Evolutionary conservation across 2,888 invertebrate species (phyloP).

Genomic region (Blera fallax): DNA sequence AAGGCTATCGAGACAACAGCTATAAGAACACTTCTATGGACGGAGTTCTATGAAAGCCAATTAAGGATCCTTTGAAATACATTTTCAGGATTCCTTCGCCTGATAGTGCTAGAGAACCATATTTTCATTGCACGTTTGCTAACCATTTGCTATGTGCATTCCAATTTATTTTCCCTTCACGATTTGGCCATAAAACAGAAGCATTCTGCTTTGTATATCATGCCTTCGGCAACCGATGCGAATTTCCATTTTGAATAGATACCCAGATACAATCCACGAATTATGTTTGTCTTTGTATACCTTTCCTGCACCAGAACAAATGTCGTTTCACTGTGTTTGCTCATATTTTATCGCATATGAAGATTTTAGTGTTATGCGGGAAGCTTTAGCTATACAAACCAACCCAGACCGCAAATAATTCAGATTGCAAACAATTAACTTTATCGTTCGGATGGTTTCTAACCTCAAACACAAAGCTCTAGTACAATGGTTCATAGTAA

Average conservation of each 20-base stretch:
- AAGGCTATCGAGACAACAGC: not conserved
- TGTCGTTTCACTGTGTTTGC: not conserved
- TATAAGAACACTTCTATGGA: not conserved
- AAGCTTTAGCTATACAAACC: not conserved
- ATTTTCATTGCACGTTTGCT: not conserved
- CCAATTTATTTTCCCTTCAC: not conserved
- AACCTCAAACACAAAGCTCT: slow-evolving; percentile 2
- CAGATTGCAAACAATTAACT: not conserved
- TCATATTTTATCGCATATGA: not conserved
- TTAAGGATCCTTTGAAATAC: slow-evolving; percentile 9
- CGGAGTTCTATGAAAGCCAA: slow-evolving; percentile 3
- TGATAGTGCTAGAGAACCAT: not conserved
- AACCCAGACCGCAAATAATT: not conserved
- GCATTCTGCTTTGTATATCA: not conserved
- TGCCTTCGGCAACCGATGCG: not conserved
- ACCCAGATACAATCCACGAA: not conserved
- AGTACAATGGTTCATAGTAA: not conserved
- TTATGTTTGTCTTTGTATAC: not conserved
- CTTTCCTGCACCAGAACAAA: not conserved
- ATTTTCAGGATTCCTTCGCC: not conserved
- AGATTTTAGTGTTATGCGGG: not conserved
- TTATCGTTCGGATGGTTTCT: not conserved
- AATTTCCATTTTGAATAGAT: not conserved
- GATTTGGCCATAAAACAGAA: not conserved
- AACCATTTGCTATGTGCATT: not conserved